These are phyloP conservation scores for Protomyctophum bolini DNA, from an alignment of 2,113 vertebrate genomes.

Conservation along the genomic window DNA sequence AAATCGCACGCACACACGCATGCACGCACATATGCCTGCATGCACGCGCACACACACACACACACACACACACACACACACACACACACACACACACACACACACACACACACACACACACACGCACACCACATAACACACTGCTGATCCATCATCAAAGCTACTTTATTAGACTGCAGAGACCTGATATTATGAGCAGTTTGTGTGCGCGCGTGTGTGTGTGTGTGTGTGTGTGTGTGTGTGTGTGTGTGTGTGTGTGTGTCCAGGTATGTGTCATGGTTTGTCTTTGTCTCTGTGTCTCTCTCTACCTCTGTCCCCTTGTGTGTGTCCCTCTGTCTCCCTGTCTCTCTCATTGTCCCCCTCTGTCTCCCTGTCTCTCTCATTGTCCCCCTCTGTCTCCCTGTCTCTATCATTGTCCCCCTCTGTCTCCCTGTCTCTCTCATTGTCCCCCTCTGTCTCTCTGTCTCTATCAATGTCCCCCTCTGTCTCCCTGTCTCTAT, in stretches of 20 bases:
- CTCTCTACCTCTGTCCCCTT: no score
- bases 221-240: conserved; percentile 3
- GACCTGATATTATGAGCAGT: conserved; percentile 18
- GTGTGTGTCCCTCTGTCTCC: no score
- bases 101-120: conserved; percentile 8
- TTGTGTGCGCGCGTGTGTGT: conserved; percentile 2
- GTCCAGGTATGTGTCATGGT: no score
- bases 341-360: conserved; percentile 1
- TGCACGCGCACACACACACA: background rate
- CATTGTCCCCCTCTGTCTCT: no score
- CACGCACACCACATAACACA: background rate
- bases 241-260: conserved; percentile 16
- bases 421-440: no score
- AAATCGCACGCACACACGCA: conserved; percentile 53
- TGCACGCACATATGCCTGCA: background rate
- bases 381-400: background rate
- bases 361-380: background rate
- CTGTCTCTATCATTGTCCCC: no score
- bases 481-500: no score
- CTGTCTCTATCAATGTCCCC: no score
- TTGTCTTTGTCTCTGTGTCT: no score
- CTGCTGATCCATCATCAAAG: conserved; percentile 39
- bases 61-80: background rate
- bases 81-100: conserved; percentile 24
- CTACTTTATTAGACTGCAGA: conserved; percentile 41